Conservation (phyloP, 2,797 vertebrate genomes). For the Lateolabrax maculatus region DNA sequence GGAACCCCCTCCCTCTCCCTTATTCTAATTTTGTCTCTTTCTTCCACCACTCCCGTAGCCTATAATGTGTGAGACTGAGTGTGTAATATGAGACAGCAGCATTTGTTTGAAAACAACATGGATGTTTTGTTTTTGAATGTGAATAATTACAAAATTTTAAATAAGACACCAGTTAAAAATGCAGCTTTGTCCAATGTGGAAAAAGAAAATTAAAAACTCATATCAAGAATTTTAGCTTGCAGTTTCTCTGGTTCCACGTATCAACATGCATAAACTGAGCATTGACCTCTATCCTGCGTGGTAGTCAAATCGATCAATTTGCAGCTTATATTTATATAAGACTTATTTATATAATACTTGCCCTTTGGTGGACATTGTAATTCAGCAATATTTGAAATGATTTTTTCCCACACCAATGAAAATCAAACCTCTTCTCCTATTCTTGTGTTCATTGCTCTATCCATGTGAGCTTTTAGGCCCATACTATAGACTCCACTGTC, state of each 20-base stretch:
- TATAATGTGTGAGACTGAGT: constrained; percentile 68
- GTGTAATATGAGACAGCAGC: constrained; percentile 72
- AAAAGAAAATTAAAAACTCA: constrained; percentile 11
- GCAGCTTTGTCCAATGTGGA: not conserved
- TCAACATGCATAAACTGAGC: constrained; percentile 13
- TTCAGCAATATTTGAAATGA: constrained; percentile 21
- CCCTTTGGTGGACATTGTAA: constrained; percentile 34
- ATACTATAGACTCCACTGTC: constrained; percentile 36
- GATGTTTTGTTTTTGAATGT: constrained; percentile 32
- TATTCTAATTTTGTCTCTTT: constrained; percentile 80
- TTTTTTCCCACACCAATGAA: not conserved
- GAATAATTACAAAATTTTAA: constrained; percentile 9
- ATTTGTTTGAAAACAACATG: constrained; percentile 43
- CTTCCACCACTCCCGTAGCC: constrained; percentile 69
- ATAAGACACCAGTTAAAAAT: constrained; percentile 29
- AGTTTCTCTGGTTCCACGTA: constrained; percentile 30
- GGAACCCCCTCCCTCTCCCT: constrained; percentile 76
- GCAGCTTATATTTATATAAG: constrained; percentile 45
- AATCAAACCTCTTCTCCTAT: not conserved
- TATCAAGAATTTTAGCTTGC: constrained; percentile 24
- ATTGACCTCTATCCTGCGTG: constrained; percentile 34
- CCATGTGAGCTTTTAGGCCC: constrained; percentile 38
- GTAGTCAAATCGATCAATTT: constrained; percentile 51
- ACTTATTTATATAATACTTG: constrained; percentile 20
- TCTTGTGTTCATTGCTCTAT: constrained; percentile 5